A percentile compares a stretch with the other conserved stretches of the same genome.
Conservation (phyloP, 2,113 vertebrate species). For the Chamaea fasciata region DNA sequence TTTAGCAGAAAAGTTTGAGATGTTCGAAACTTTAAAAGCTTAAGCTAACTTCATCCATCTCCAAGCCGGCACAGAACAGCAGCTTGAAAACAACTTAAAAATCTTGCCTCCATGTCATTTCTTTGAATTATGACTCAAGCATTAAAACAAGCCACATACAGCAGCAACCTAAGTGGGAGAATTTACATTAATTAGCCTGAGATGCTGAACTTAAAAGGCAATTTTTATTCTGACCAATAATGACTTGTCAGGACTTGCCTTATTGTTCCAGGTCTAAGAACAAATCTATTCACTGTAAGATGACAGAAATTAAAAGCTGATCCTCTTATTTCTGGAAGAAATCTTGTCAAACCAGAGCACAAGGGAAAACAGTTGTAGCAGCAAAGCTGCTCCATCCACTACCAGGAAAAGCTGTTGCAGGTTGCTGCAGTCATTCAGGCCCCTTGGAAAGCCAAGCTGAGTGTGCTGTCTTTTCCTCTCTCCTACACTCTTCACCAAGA, state of each 20-base stretch:
- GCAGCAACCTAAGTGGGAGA: not conserved
- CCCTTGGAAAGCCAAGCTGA: not conserved
- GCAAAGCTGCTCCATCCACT: not conserved
- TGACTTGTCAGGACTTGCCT: conserved; percentile 19
- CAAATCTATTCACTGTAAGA: not conserved
- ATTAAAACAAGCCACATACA: conserved; percentile 6
- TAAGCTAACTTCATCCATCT: not conserved
- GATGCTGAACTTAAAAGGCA: conserved; percentile 43
- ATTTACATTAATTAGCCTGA: conserved; percentile 46
- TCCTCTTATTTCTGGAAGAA: not conserved
- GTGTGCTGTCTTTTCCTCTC: not conserved
- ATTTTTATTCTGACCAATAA: conserved; percentile 49
- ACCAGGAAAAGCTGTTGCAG: not conserved
- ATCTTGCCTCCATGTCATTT: not conserved
- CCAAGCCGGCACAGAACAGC: not conserved
- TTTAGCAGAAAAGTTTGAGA: not conserved
- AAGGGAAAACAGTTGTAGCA: not conserved
- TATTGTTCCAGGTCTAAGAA: conserved; percentile 20
- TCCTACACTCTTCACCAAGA: not conserved
- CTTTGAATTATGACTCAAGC: conserved; percentile 42
- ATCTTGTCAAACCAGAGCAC: not conserved
- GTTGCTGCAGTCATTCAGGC: not conserved
- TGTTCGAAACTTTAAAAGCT: not conserved
- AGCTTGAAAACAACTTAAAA: not conserved
- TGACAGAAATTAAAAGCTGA: conserved; percentile 24